Percentiles rank a stretch among this genome's conserved stretches.
These are phyloP conservation scores for Sciurus niger DNA, from an alignment of 2,113 vertebrate species.

Conservation along the genomic window DNA sequence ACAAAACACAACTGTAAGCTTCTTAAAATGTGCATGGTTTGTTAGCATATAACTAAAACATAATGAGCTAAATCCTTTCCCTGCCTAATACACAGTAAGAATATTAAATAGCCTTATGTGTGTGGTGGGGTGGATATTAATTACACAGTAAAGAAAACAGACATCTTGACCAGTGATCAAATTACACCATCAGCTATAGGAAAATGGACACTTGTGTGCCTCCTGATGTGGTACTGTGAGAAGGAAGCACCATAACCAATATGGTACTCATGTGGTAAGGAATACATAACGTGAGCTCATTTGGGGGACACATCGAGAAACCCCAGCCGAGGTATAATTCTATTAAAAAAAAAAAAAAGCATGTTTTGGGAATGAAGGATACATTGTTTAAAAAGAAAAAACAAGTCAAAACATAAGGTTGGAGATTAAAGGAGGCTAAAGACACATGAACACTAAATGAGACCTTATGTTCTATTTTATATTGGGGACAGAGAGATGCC, in stretches of 20 bases:
- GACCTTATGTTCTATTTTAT: background rate
- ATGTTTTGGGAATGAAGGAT: background rate
- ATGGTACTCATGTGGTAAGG: background rate
- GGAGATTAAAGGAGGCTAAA: background rate
- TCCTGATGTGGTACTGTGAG: background rate
- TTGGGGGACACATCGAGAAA: background rate
- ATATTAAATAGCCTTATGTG: constrained; percentile 27
- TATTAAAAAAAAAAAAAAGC: background rate
- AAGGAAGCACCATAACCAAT: accelerated
- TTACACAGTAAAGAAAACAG: background rate
- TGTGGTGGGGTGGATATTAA: too few relatives aligned
- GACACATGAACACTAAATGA: background rate
- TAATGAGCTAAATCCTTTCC: constrained; percentile 26
- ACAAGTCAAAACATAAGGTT: background rate
- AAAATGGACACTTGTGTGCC: background rate
- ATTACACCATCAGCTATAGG: background rate
- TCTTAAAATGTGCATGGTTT: constrained; percentile 9
- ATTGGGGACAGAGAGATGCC: too few relatives aligned
- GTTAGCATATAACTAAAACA: constrained; percentile 49
- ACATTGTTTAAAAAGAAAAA: background rate
- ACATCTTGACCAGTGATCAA: background rate
- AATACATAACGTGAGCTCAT: background rate
- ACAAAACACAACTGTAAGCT: constrained; percentile 14
- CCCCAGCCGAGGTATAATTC: background rate
- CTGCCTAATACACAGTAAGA: background rate